Evolutionary conservation across 2,113 vertebrate species (phyloP).

Genomic region (Bambusicola thoracicus): DNA sequence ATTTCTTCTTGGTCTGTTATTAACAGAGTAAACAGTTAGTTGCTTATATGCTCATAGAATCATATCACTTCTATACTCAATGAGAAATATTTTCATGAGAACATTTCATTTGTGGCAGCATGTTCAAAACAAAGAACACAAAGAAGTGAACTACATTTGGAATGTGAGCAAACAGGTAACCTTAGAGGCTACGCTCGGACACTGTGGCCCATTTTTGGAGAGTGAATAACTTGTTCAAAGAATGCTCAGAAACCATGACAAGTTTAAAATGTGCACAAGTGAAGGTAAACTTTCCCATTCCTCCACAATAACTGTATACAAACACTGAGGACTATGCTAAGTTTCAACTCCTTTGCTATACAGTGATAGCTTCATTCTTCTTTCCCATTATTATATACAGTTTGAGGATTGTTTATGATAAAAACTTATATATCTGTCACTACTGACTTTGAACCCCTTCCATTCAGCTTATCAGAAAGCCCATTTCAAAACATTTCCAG

Average conservation of each 20-base stretch:
- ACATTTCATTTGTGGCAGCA: not conserved
- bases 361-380: not conserved
- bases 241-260: not conserved
- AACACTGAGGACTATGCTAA: not conserved
- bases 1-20: constrained; percentile 10
- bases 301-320: not conserved
- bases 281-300: not conserved
- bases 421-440: not conserved
- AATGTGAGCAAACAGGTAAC: not conserved
- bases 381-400: not conserved
- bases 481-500: not conserved
- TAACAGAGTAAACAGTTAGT: constrained; percentile 26
- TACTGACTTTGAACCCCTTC: not conserved
- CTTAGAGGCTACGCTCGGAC: not conserved
- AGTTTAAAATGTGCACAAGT: not conserved
- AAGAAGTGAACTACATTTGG: not conserved
- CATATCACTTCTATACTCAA: not conserved
- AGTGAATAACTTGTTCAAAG: not conserved
- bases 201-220: not conserved
- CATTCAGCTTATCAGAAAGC: not conserved
- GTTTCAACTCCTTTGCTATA: not conserved
- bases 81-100: not conserved
- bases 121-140: not conserved
- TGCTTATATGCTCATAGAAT: not conserved
- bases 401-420: not conserved